These are phyloP conservation scores for Scomber scombrus DNA, from an alignment of 2,113 vertebrate genomes.

Conservation along the genomic window DNA sequence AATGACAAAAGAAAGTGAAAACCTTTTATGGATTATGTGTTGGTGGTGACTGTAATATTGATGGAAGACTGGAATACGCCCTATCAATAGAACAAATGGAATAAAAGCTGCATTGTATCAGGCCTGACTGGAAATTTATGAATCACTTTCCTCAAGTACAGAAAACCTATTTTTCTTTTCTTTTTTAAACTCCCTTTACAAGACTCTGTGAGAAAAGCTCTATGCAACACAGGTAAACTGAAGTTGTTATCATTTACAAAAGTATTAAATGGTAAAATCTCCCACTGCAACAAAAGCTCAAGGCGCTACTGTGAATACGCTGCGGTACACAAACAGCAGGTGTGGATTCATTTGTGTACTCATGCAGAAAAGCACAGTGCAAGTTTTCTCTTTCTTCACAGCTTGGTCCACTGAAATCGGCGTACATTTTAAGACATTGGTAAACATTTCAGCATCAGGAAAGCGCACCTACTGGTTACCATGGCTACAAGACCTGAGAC, in stretches of 20 bases:
- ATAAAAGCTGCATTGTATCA: slow-evolving; percentile 43
- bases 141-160: slow-evolving; percentile 14
- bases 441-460: slow-evolving; percentile 42
- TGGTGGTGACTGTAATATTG: slow-evolving; percentile 38
- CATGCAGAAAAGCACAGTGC: slow-evolving; percentile 31
- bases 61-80: slow-evolving; percentile 52
- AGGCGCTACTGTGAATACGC: background rate
- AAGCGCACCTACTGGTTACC: slow-evolving; percentile 8
- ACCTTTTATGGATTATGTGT: slow-evolving; percentile 64
- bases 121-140: slow-evolving; percentile 31
- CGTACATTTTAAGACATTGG: slow-evolving; percentile 52
- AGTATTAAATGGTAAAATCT: slow-evolving; percentile 16
- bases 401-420: slow-evolving; percentile 29
- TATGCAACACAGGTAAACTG: background rate
- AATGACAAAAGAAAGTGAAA: slow-evolving; percentile 54
- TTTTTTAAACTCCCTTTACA: background rate
- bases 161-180: background rate
- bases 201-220: background rate
- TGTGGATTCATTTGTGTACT: slow-evolving; percentile 1
- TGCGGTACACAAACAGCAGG: background rate
- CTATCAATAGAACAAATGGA: slow-evolving; percentile 51
- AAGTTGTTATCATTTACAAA: background rate
- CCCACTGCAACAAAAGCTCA: background rate
- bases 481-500: slow-evolving; percentile 43
- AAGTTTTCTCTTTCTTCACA: slow-evolving; percentile 19